Percentiles rank a stretch among this genome's conserved stretches.
Conservation (phyloP, 2,113 vertebrate species). For the Corydoras sp. region DNA sequence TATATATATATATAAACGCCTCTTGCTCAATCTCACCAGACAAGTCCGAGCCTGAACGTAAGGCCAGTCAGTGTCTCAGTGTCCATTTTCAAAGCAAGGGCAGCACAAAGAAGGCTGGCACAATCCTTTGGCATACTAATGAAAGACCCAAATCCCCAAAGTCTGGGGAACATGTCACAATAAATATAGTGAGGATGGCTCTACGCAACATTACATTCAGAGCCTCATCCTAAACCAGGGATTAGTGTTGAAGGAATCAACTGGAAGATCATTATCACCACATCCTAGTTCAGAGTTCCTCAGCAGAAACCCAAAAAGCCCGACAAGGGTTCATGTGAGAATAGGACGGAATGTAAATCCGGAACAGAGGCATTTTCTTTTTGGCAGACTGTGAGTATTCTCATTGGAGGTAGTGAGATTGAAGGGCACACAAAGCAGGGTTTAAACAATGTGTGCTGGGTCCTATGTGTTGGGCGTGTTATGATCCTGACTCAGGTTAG, state of each 20-base stretch:
- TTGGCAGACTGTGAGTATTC: slow-evolving; percentile 65
- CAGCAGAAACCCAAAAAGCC: not conserved
- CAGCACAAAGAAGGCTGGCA: slow-evolving; percentile 19
- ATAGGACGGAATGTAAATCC: slow-evolving; percentile 60
- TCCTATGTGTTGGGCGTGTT: slow-evolving; percentile 45
- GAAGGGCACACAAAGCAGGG: slow-evolving; percentile 27
- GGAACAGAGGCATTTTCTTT: slow-evolving; percentile 53
- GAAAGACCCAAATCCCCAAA: slow-evolving; percentile 8
- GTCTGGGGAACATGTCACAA: not conserved
- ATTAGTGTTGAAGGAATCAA: slow-evolving; percentile 10
- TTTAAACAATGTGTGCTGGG: slow-evolving; percentile 29
- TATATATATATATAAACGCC: no score
- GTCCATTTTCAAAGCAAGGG: slow-evolving; percentile 2
- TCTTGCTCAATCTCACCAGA: not conserved
- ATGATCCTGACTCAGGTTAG: slow-evolving; percentile 58
- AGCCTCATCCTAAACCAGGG: slow-evolving; percentile 11
- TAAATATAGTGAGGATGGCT: slow-evolving; percentile 12
- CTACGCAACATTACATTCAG: slow-evolving; percentile 38
- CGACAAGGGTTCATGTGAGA: slow-evolving; percentile 17
- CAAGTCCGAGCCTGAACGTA: not conserved
- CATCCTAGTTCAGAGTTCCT: not conserved
- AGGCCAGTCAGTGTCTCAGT: not conserved
- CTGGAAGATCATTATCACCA: not conserved
- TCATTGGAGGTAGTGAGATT: slow-evolving; percentile 69
- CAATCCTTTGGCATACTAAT: slow-evolving; percentile 39